A percentile compares a stretch with the other conserved stretches of the same genome.
Evolutionary conservation across 2,797 vertebrate genomes (phyloP).

Genomic region (Chaetophractus vellerosus): DNA sequence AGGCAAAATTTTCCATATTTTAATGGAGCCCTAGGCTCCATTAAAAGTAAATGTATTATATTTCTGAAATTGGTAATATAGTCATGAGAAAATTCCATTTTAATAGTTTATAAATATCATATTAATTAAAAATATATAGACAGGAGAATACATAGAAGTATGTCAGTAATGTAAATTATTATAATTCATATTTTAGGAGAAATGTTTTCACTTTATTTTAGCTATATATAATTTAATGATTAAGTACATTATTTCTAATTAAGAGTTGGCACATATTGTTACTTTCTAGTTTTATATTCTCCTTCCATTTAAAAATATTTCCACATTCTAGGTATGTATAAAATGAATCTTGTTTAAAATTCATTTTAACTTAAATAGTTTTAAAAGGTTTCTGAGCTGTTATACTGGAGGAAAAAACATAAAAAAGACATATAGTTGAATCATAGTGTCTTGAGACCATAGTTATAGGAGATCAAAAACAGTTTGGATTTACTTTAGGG

Average conservation of each 20-base stretch:
- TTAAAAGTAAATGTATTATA: conserved; percentile 74
- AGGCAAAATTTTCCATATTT: background rate
- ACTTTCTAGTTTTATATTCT: conserved; percentile 36
- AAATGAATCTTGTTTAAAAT: conserved; percentile 23
- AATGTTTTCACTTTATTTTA: background rate
- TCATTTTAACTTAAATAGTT: conserved; percentile 16
- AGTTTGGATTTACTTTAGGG: background rate
- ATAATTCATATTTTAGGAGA: conserved; percentile 2
- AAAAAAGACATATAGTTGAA: background rate
- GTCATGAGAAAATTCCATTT: background rate
- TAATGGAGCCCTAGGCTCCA: background rate
- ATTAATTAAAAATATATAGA: background rate
- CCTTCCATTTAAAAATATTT: background rate
- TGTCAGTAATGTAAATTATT: background rate
- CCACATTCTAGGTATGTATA: background rate
- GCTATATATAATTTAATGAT: background rate
- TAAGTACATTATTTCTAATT: conserved; percentile 27
- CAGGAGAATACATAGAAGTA: background rate
- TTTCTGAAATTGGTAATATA: conserved; percentile 36
- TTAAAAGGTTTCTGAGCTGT: background rate
- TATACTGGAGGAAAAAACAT: background rate
- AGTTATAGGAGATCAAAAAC: background rate
- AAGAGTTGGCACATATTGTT: background rate
- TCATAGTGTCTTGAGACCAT: background rate
- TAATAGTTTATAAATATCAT: background rate